Percentiles rank a stretch among this genome's conserved stretches.
These are phyloP conservation scores for Sporophila hypoxantha DNA, from an alignment of 2,113 vertebrate species.

Conservation along the genomic window DNA sequence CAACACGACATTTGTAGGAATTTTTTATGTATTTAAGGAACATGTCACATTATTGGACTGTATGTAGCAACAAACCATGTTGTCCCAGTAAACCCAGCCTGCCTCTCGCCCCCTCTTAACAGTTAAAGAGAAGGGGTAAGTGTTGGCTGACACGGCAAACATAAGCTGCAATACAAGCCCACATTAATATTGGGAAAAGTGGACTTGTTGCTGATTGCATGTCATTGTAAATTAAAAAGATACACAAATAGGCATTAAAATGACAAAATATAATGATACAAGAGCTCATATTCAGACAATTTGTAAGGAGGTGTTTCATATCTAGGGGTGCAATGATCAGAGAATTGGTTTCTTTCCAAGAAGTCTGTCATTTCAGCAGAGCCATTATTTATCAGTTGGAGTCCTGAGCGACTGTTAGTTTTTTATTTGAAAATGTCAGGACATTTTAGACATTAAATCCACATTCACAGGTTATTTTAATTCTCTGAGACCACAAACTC, in stretches of 20 bases:
- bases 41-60: neutral
- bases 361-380: slow-evolving; percentile 63
- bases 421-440: slow-evolving; percentile 60
- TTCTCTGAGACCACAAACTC: slow-evolving; percentile 52
- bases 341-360: slow-evolving; percentile 68
- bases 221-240: slow-evolving; percentile 53
- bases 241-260: slow-evolving; percentile 61
- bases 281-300: slow-evolving; percentile 56
- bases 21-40: slow-evolving; percentile 18
- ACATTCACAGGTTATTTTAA: slow-evolving; percentile 59
- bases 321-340: slow-evolving; percentile 63
- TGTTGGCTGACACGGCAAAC: neutral
- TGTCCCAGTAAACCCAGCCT: neutral
- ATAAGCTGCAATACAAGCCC: slow-evolving; percentile 18
- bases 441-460: slow-evolving; percentile 61
- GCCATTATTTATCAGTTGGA: slow-evolving; percentile 65
- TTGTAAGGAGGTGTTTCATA: slow-evolving; percentile 72
- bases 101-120: neutral
- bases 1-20: neutral
- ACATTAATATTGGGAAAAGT: slow-evolving; percentile 24
- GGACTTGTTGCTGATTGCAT: slow-evolving; percentile 21
- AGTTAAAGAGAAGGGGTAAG: slow-evolving; percentile 3
- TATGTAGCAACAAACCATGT: neutral
- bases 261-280: slow-evolving; percentile 57
- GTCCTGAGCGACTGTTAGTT: slow-evolving; percentile 40